Evolutionary conservation across 2,113 vertebrate species (phyloP), one percentile per base, ranked within the genome.

Genomic region (Echinops telfairi): DNA sequence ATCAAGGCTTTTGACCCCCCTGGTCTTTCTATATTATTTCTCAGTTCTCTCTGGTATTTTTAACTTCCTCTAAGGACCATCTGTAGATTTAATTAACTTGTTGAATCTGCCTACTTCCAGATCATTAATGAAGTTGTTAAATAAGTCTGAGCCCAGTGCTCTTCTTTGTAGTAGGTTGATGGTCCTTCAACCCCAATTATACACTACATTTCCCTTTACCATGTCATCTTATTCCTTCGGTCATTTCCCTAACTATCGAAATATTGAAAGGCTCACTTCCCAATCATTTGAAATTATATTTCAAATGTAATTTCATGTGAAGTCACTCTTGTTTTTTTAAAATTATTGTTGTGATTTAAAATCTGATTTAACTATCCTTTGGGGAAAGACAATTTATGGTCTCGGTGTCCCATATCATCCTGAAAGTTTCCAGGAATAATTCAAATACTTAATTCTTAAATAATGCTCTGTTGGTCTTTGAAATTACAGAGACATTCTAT

Each of bases 31-130:
- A 60, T 90, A 94, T 89, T 89, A 95, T 95, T 95, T 92, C 86
- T 94, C 60, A 64, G 81, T 94, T 93, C 94, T 96, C 88, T 25
- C 36, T 95, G 76, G 79, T 95, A 94, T 95, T 88, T 95, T 77
- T 84, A 93, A 95, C 77, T 91, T 95, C 81, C 90, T 87, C 83
- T 27, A 90, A 96, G 86, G 83, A 71, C 40, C 90, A 94, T 94
- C 83, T 96, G 92, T 64, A 79, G 90, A 95, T 93, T 96, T 97
- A 96, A 97, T 97, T 97, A 97, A 96, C 80, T 95, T 95, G 88
- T 95, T 89, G 73, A 85, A 89, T 87, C 12, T 66, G 82, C 79
- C 40, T 92, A 64, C 93, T 89, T 94, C 25, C 79, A 88, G 83
- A 91, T 88, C 80, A 95, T 95, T 97, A 96, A 94, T 95, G 92